Evolutionary conservation across 1,140 invertebrate species (phyloP).

Genomic region (Samia ricini): DNA sequence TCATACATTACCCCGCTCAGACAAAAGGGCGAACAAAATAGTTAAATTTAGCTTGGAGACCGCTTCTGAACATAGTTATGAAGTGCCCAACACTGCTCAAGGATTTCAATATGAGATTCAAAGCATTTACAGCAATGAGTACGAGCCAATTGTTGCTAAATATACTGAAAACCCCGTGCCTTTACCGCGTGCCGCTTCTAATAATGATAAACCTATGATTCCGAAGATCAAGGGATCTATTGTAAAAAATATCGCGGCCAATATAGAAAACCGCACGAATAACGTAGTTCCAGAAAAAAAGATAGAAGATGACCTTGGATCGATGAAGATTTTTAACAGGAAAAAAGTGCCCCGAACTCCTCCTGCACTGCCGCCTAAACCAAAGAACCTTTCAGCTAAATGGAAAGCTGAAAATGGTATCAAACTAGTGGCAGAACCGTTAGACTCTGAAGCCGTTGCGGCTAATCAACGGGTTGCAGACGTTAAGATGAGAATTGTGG

Average conservation of each 20-base stretch:
- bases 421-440: conserved; percentile 59
- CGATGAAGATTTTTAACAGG: conserved; percentile 75
- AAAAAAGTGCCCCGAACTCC: conserved; percentile 80
- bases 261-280: conserved; percentile 79
- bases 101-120: conserved; percentile 79
- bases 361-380: conserved; percentile 84
- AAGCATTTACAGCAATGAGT: conserved; percentile 81
- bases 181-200: conserved; percentile 42
- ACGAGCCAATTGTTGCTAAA: conserved; percentile 80
- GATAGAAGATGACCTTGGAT: conserved; percentile 49
- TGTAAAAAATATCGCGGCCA: conserved; percentile 79
- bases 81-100: conserved; percentile 73
- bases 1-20: conserved; percentile 61
- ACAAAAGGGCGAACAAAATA: conserved; percentile 71
- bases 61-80: conserved; percentile 75
- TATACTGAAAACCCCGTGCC: conserved; percentile 64
- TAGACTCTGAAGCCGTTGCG: conserved; percentile 82
- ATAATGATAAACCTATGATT: conserved; percentile 40
- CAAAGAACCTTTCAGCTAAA: conserved; percentile 81
- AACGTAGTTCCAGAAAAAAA: conserved; percentile 50
- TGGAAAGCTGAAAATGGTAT: conserved; percentile 75
- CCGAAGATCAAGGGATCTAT: conserved; percentile 70
- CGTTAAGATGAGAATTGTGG: conserved; percentile 76
- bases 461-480: conserved; percentile 80
- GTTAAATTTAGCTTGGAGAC: conserved; percentile 77